Conservation (phyloP, 2,888 invertebrate species). For the Melanchra persicariae region DNA sequence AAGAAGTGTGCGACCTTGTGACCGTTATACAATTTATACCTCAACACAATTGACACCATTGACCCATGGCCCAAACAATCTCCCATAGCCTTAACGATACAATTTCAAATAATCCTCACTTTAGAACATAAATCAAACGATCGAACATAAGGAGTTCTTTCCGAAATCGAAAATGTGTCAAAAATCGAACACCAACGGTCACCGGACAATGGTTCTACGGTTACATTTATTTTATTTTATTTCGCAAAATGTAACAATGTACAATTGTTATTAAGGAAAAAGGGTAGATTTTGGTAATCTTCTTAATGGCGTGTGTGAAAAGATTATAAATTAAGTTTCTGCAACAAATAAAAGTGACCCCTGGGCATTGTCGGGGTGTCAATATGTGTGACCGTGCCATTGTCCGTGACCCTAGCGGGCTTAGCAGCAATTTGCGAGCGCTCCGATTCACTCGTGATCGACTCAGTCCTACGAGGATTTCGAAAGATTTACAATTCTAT, state of each 20-base stretch:
- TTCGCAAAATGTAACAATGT: conserved; percentile 88
- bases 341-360: conserved; percentile 91
- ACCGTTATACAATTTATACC: conserved; percentile 84
- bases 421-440: conserved; percentile 88
- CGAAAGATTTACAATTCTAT: conserved; percentile 75
- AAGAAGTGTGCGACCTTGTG: conserved; percentile 85
- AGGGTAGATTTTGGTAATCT: conserved; percentile 90
- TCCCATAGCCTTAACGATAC: conserved; percentile 78
- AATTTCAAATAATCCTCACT: conserved; percentile 76
- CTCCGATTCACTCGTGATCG: conserved; percentile 84
- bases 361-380: conserved; percentile 89
- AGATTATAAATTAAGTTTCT: conserved; percentile 91
- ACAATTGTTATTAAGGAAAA: conserved; percentile 89
- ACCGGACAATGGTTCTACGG: conserved; percentile 82
- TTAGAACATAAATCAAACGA: conserved; percentile 87
- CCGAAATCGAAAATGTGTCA: conserved; percentile 88
- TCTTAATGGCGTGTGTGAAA: conserved; percentile 91
- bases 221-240: conserved; percentile 88
- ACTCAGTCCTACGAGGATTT: conserved; percentile 75
- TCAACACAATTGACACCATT: conserved; percentile 81
- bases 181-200: conserved; percentile 85
- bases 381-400: conserved; percentile 90
- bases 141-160: conserved; percentile 84
- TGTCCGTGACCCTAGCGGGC: conserved; percentile 88
- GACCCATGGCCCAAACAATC: conserved; percentile 86